Base-by-base conservation (phyloP, 2,113 vertebrate species). In the Pseudolaguvia tuberculata region DNA sequence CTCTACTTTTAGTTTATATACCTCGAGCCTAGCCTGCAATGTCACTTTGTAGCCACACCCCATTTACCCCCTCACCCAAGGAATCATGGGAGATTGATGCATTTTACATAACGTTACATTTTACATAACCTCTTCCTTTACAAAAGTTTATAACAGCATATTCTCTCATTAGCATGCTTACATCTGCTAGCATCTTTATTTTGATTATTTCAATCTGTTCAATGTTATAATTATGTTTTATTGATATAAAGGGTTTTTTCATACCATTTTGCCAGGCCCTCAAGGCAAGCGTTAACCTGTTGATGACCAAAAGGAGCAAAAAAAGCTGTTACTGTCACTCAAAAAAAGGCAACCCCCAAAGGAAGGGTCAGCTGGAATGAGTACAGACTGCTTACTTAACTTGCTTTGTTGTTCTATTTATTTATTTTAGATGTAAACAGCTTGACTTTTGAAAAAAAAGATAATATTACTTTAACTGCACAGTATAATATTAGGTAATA, bases 1-100 rank as follows among this genome's bases (percentile, higher is more conserved):
- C 88, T 84, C 88, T 87, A 67, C 72, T 78, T 88, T 91, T 82
- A 84, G 91, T 84, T 92, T 96, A 91, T 99, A 94, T 98, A 99
- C 92, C 75, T 80, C 89, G 79, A 86, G 91, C 92, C 92, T 92
- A 91, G 91, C 92, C 91, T 92, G 82, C 88, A 85, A 79, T 89
- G 80, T 81, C 67, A 75, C 29, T 42, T 58, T 83, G 58, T 25
- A 18, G 77, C 57, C 71, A 45, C 17, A 73, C 76, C 88, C 87
- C 86, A 91, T 93, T 94, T 91, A 91, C 70, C 85, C 63, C 58
- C 47, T 17, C 29, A 29, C 59, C 75, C 82, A 85, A 84, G 84
- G 90, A 87, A 80, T 85, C 84, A 83, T 83, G 90, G 88, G 89
- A 92, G 75, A 81, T 81, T 63, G 84, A 87, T 84, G 86, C 86